Evolutionary conservation across 2,113 vertebrate species (phyloP).

Genomic region (Corythoichthys haematopterus): DNA sequence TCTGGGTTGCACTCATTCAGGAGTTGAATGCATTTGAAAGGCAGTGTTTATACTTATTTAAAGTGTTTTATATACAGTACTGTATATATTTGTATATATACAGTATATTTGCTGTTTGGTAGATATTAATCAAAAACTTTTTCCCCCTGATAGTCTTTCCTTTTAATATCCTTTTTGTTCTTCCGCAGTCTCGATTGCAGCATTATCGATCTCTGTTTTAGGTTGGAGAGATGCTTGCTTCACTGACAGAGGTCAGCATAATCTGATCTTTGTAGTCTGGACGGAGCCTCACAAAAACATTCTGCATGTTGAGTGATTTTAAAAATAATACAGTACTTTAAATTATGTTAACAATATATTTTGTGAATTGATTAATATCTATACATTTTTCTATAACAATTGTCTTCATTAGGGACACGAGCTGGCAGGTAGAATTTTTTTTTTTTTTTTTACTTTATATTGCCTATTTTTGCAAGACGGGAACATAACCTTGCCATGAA

Average conservation of each 20-base stretch:
- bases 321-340: background rate
- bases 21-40: constrained; percentile 1
- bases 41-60: background rate
- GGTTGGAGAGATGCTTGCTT: constrained; percentile 38
- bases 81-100: background rate
- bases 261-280: constrained; percentile 44
- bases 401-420: background rate
- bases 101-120: background rate
- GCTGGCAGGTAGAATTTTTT: background rate
- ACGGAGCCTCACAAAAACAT: constrained; percentile 13
- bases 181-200: constrained; percentile 26
- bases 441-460: too few species aligned
- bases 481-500: too few species aligned
- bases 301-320: background rate
- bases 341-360: too few species aligned
- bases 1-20: background rate
- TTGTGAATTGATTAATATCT: too few species aligned
- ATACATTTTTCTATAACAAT: too few species aligned
- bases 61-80: background rate
- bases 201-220: constrained; percentile 52
- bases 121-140: constrained; percentile 2
- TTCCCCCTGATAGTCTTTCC: constrained; percentile 3
- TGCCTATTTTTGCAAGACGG: too few species aligned
- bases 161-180: constrained; percentile 25
- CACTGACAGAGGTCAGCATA: constrained; percentile 56